Evolutionary conservation across 2,113 vertebrate species (phyloP), one percentile per base, ranked within the genome.

Genomic region (Condylura cristata): DNA sequence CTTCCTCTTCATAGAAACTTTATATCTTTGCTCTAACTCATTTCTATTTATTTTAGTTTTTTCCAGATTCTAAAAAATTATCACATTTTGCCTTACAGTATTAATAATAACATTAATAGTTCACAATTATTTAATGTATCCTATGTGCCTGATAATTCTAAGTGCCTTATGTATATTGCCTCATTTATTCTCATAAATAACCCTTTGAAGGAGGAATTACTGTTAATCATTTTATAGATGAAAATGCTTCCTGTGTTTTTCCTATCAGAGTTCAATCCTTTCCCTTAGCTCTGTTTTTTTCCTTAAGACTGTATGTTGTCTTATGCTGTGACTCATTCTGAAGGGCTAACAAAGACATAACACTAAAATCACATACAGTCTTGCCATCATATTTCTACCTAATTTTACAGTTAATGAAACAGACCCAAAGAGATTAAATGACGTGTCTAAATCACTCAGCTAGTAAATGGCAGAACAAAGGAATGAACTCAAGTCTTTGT

Each of bases 61-160:
- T 75, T 51, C 48, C 26, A 75, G 24, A 8, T 90, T 86, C 60
- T 80, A 51, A 84, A n/a, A 86, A 11, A 86, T 1, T 70, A 63
- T 85, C 28, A 93, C 11, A 18, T 85, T 88, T 91, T 93, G 34
- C 85, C 61, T 91, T 89, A 93, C 46, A 89, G n/a, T 79, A 68
- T 65, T 93, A 71, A 68, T 89, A 79, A n/a, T 66, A 61, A 46
- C 46, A 85, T 28, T 74, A 66, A 87, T 79, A 83, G 75, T 60
- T 72, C 56, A 68, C 24, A 96, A 95, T 58, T 88, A 68, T 66
- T 89, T 10, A 39, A 39, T 76, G 58, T 44, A 85, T 75, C 53
- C 32, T 75, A 1, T 51, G 10, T 71, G 32, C n/a, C 7, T 79
- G 32, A 58, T 46, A 34, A 17, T 60, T 90, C 37, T 79, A 39